Conservation (phyloP, 2,113 vertebrate genomes). For the Poeciliopsis retropinna region DNA sequence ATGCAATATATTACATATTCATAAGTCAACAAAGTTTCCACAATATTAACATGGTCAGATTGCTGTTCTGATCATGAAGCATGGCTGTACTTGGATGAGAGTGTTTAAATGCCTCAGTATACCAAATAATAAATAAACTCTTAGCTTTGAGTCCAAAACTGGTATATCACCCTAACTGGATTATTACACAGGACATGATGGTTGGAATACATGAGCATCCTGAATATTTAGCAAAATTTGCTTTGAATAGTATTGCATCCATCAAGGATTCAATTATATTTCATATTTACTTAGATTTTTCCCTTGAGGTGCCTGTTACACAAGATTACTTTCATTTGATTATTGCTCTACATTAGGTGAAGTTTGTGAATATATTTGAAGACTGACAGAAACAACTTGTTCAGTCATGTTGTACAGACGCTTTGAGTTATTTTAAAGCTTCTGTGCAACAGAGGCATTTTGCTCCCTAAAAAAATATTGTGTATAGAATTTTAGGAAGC, state of each 20-base stretch:
- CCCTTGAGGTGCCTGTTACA: constrained; percentile 14
- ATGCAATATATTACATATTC: background rate
- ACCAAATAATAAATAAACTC: constrained; percentile 40
- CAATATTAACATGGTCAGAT: constrained; percentile 26
- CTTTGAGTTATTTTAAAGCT: too few species aligned
- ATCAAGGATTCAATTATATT: constrained; percentile 35
- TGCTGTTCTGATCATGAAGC: constrained; percentile 31
- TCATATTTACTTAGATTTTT: constrained; percentile 31
- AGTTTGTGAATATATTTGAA: constrained; percentile 11
- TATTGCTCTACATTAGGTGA: constrained; percentile 18
- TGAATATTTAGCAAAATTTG: constrained; percentile 29
- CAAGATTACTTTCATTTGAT: constrained; percentile 15
- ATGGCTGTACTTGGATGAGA: constrained; percentile 47
- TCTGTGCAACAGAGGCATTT: too few species aligned
- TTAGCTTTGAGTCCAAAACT: constrained; percentile 19
- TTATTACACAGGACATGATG: constrained; percentile 42
- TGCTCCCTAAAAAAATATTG: too few species aligned
- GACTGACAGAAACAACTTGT: background rate
- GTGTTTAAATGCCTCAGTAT: constrained; percentile 39
- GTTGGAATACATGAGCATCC: constrained; percentile 34
- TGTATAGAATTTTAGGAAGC: background rate
- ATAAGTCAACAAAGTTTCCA: constrained; percentile 4
- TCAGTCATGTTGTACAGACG: too few species aligned
- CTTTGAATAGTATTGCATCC: constrained; percentile 39
- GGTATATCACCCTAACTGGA: constrained; percentile 37